Evolutionary conservation across 1,140 invertebrate species (phyloP), one percentile per base, ranked within the genome.

Genomic region (Procambarus clarkii): DNA sequence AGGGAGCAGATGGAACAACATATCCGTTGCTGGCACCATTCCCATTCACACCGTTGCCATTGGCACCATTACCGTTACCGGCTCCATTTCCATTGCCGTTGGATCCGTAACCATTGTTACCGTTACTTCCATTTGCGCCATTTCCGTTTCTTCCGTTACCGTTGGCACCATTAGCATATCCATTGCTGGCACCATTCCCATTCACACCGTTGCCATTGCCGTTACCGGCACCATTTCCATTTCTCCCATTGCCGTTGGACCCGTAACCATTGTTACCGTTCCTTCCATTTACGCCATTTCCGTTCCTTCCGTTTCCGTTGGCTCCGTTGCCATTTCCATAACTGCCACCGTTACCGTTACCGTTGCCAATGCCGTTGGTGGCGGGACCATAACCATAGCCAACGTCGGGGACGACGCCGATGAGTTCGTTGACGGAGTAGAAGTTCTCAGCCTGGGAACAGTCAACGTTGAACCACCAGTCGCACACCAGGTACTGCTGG

Each of bases 391-490:
- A 76, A 18, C 76, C 74, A 8, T 74, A 54, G 74, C 54, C 48
- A 15, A 46, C 71, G n/a, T 78, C 34, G 15, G 45, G 34, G 48
- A 50, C 48, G 21, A 24, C 44, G 21, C 83, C 83, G n/a, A 64
- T 76, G 44, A 34, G 60, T 58, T 86, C 94, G 90, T 95, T 95
- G 13, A 95, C 91, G 2, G 93, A 94, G 93, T 95, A 95, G 79
- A 94, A 94, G 60, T 94, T 94, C 81, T 94, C 74, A 77, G 95
- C 94, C 21, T 94, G 92, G 8, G 93, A 93, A 89, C 95, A 95
- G 85, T 95, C 94, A 24, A 95, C 95, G 81, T 95, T 95, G 93
- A 95, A 95, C 95, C 95, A 96, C 95, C 95, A 96, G 93, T 96
- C 95, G 91, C 95, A 96, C 0, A 95, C 95, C 82, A 95, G 95